Evolutionary conservation across 2,113 vertebrate genomes (phyloP), one percentile per base, ranked within the genome.

Genomic region (Dasypus novemcinctus): DNA sequence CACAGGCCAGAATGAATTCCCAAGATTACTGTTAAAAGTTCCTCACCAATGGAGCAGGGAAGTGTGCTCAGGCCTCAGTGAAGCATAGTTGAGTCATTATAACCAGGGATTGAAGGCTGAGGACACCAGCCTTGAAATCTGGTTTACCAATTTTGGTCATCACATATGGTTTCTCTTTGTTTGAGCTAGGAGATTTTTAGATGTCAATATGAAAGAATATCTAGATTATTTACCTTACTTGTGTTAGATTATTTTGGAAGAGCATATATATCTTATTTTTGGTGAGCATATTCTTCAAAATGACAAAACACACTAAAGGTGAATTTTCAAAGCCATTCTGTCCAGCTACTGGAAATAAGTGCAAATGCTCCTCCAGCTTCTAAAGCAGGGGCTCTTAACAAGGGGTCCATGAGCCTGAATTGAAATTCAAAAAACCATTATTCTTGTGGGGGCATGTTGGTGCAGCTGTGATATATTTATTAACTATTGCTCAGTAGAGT

Each of bases 221-320:
- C 12, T 59, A 87, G 0, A 54, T 18, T 33, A 64, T 97, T 90
- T 21, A 75, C 41, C 90, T 83, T 97, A 96, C 96, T 98, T 98
- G 43, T 96, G n/a, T 79, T 95, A 68, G 68, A 91, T 91, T 78
- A 72, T 84, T 93, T 96, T 29, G 68, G 64, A 88, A 76, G 80
- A 97, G 49, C 93, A 82, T 90, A 38, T 95, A 93, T 87, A 81
- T 29, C 86, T 96, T 93, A 54, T 94, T 94, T 95, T 96, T 96
- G 78, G 59, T 79, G 96, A 96, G 68, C 75, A 68, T 96, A 86
- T 75, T 96, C 69, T 97, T 97, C 43, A 81, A 96, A 95, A 96
- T 96, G 66, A 89, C 69, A 94, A 90, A 52, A 21, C 71, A 75
- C 11, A 38, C 17, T 78, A 72, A 76, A 74, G 63, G 33, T 52